These are phyloP conservation scores for Cynodonichthys magdalenae DNA, from an alignment of 2,797 vertebrate genomes.

Conservation along the genomic window DNA sequence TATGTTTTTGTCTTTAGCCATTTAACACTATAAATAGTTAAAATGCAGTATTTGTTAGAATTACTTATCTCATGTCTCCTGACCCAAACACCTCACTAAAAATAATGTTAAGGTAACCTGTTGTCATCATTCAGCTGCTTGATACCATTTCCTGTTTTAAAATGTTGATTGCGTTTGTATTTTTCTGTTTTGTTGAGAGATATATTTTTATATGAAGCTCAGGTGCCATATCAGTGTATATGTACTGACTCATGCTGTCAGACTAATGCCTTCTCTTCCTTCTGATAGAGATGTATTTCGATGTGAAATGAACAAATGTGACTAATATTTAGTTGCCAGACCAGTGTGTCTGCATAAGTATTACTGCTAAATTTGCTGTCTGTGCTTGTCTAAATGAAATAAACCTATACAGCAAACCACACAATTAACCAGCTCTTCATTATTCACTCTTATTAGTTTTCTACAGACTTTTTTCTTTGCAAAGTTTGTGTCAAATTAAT, in stretches of 20 bases:
- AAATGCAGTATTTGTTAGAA: too few species aligned
- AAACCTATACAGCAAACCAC: slow-evolving; percentile 32
- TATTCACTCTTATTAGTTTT: not conserved
- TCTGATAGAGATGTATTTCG: slow-evolving; percentile 66
- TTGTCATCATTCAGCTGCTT: slow-evolving; percentile 23
- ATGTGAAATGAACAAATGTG: slow-evolving; percentile 75
- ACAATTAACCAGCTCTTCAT: not conserved
- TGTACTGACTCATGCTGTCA: slow-evolving; percentile 80
- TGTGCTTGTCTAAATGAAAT: slow-evolving; percentile 56
- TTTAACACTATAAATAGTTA: too few species aligned
- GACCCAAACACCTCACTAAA: too few species aligned
- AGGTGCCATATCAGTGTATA: slow-evolving; percentile 86
- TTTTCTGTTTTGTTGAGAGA: slow-evolving; percentile 58
- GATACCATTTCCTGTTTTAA: slow-evolving; percentile 25
- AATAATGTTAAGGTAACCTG: not conserved
- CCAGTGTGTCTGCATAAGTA: slow-evolving; percentile 84
- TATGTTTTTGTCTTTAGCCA: too few species aligned
- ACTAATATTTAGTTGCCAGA: slow-evolving; percentile 88
- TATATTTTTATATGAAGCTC: slow-evolving; percentile 81
- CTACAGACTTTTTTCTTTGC: not conserved
- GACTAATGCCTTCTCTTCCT: slow-evolving; percentile 55
- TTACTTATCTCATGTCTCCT: too few species aligned
- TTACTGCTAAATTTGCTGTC: slow-evolving; percentile 60
- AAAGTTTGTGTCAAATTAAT: not conserved
- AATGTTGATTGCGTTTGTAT: slow-evolving; percentile 54